These are phyloP conservation scores for Meta bourneti DNA, from an alignment of 2,888 invertebrate species.

Conservation along the genomic window DNA sequence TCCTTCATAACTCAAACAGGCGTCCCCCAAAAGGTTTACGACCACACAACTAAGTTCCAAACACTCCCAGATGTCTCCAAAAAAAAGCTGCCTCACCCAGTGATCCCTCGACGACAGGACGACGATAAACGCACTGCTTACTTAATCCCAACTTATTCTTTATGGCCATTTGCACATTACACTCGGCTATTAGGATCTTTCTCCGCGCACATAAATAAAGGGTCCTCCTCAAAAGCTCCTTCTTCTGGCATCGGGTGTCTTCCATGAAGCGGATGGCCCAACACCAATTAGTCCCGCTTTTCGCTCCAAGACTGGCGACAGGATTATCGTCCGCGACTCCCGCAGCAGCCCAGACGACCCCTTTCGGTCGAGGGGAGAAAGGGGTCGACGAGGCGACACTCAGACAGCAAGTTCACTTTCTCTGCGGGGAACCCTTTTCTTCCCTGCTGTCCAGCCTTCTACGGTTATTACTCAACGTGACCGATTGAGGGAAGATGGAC, in stretches of 20 bases:
- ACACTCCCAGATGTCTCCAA: neutral
- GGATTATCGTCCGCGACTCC: too few relatives aligned
- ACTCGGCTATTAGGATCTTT: neutral
- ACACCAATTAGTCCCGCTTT: slow-evolving; percentile 66
- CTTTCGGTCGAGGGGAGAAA: neutral
- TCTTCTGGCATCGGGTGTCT: slow-evolving; percentile 25
- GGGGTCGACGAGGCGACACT: neutral
- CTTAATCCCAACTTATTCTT: neutral
- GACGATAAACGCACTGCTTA: neutral
- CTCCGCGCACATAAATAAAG: neutral
- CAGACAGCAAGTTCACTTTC: neutral
- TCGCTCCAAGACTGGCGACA: neutral
- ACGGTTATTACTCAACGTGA: too few relatives aligned
- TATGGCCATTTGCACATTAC: neutral
- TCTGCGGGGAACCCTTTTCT: neutral
- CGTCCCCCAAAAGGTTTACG: too few relatives aligned
- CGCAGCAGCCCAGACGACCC: neutral
- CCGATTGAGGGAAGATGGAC: too few relatives aligned
- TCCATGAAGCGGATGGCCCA: slow-evolving; percentile 23
- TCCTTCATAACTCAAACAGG: too few relatives aligned
- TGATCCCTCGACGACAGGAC: neutral
- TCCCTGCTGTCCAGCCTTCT: neutral
- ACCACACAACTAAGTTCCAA: too few relatives aligned
- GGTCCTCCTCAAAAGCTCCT: slow-evolving; percentile 1
- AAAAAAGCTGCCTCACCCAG: neutral